phyloP scores from a whole-genome alignment of 1,140 invertebrate species.

The Epicauta chinensis region DNA sequence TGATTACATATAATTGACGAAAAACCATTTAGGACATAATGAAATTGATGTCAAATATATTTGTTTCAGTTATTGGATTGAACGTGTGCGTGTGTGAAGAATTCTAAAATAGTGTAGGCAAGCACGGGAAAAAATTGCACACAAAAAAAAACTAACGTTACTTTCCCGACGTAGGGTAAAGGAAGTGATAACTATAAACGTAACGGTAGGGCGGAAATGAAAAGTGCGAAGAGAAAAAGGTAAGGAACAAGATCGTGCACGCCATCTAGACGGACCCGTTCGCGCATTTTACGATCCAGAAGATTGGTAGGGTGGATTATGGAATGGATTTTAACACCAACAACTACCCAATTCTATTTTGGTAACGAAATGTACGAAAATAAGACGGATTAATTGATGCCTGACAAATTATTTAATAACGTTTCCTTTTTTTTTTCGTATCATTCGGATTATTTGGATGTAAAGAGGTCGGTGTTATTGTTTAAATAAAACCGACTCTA shows the following conservation, averaged over 20 bases:
- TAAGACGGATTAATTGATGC: neutral
- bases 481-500: too few species aligned
- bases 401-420: neutral
- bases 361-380: neutral
- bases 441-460: too few species aligned
- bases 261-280: constrained; percentile 37
- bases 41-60: constrained; percentile 7
- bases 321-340: constrained; percentile 17
- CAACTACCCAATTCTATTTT: neutral
- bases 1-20: too few species aligned
- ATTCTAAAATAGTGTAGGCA: constrained; percentile 19
- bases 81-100: constrained; percentile 31
- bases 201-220: constrained; percentile 38
- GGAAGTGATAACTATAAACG: constrained; percentile 43
- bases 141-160: neutral
- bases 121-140: constrained; percentile 15
- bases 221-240: constrained; percentile 41
- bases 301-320: constrained; percentile 34
- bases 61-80: constrained; percentile 26
- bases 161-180: constrained; percentile 14
- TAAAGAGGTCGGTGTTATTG: too few species aligned
- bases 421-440: too few species aligned
- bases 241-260: constrained; percentile 36
- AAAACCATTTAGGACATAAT: too few species aligned
- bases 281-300: constrained; percentile 35